Evolutionary conservation across 2,888 invertebrate species (phyloP).

Genomic region (Chesias legatella): DNA sequence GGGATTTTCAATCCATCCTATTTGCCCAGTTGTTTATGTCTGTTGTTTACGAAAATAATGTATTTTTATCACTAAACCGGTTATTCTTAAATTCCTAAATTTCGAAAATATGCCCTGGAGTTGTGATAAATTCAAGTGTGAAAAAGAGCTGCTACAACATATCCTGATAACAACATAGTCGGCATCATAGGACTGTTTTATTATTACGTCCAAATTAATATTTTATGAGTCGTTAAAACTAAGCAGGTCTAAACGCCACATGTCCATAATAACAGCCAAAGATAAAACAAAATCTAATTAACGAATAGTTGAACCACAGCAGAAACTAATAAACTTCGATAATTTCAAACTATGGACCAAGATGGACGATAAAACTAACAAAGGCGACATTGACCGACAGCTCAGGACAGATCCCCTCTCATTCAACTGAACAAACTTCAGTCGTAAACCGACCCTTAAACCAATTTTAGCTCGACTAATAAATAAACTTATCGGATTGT

Average conservation of each 20-base stretch:
- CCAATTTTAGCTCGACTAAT: conserved; percentile 66
- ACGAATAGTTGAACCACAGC: conserved; percentile 3
- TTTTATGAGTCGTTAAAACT: conserved; percentile 8
- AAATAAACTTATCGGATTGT: conserved; percentile 72
- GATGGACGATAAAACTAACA: conserved; percentile 47
- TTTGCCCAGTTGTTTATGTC: too few relatives aligned
- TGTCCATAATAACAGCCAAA: conserved; percentile 5
- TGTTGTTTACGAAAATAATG: too few relatives aligned
- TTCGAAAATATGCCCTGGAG: too few relatives aligned
- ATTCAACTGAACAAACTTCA: conserved; percentile 56
- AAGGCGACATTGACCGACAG: conserved; percentile 59
- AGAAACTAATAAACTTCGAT: conserved; percentile 22
- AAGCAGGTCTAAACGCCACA: conserved; percentile 5
- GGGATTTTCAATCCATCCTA: too few relatives aligned
- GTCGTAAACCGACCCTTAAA: conserved; percentile 67
- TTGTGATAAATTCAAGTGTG: too few relatives aligned
- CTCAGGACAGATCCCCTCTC: conserved; percentile 53
- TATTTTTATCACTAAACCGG: too few relatives aligned
- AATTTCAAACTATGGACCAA: conserved; percentile 42
- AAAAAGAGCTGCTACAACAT: too few relatives aligned
- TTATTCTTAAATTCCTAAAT: too few relatives aligned
- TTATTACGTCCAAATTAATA: background rate
- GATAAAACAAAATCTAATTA: conserved; percentile 3
- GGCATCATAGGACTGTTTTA: too few relatives aligned
- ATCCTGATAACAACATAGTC: too few relatives aligned